phyloP scores from a whole-genome alignment of 2,113 vertebrate species.

The Tilapia sparmanii region DNA sequence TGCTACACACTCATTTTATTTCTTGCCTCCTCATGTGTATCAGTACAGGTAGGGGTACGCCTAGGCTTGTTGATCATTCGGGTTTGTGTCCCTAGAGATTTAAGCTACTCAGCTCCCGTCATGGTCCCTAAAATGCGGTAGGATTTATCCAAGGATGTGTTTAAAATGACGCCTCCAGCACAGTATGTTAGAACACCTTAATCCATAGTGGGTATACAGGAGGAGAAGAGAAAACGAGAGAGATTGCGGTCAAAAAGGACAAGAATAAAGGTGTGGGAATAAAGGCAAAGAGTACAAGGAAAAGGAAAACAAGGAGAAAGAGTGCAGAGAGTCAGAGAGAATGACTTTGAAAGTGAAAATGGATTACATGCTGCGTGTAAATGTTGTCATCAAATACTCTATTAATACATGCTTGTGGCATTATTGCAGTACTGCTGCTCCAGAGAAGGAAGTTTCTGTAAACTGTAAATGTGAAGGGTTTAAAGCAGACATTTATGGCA shows the following conservation, averaged over 20 bases:
- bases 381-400: background rate
- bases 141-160: slow-evolving; percentile 49
- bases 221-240: background rate
- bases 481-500: background rate
- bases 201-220: slow-evolving; percentile 30
- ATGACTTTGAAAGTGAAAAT: background rate
- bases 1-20: background rate
- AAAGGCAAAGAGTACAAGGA: background rate
- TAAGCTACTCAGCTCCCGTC: slow-evolving; percentile 27
- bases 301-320: background rate
- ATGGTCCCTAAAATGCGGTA: slow-evolving; percentile 11
- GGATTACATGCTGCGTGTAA: background rate
- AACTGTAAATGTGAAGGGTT: background rate
- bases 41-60: background rate
- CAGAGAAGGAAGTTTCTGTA: background rate
- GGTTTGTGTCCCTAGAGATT: background rate
- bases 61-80: background rate
- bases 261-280: background rate
- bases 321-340: background rate
- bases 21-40: background rate
- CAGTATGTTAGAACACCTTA: slow-evolving; percentile 36
- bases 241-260: slow-evolving; percentile 10
- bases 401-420: background rate
- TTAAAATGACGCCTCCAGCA: slow-evolving; percentile 30
- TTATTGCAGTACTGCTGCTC: background rate